phyloP scores from a whole-genome alignment of 2,797 vertebrate genomes.

The Eospalax fontanierii region DNA sequence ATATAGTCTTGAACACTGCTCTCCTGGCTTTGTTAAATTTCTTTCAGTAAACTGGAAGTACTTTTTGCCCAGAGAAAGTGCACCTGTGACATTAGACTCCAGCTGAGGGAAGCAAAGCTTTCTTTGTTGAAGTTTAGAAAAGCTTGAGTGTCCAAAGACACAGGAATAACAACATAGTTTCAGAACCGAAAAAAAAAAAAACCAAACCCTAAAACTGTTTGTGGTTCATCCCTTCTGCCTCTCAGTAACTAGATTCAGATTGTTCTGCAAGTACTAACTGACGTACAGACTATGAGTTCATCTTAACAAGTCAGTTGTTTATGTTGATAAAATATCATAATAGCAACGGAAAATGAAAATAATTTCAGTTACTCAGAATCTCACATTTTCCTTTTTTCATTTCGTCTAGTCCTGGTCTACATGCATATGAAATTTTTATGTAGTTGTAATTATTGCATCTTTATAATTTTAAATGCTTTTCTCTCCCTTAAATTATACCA shows the following conservation, averaged over 20 bases:
- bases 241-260: neutral
- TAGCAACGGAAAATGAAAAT: constrained; percentile 41
- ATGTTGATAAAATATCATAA: constrained; percentile 36
- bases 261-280: constrained; percentile 5
- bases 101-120: constrained; percentile 56
- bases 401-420: constrained; percentile 34
- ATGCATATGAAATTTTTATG: constrained; percentile 67
- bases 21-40: constrained; percentile 53
- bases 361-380: constrained; percentile 32
- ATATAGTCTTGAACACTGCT: constrained; percentile 56
- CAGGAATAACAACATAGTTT: constrained; percentile 39
- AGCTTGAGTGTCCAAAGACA: constrained; percentile 16
- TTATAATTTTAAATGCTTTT: constrained; percentile 74
- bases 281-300: constrained; percentile 6
- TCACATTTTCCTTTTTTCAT: constrained; percentile 60
- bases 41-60: constrained; percentile 31
- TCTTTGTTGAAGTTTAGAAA: constrained; percentile 57
- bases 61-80: constrained; percentile 47
- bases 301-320: constrained; percentile 39
- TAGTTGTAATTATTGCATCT: constrained; percentile 75
- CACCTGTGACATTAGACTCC: constrained; percentile 68
- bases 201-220: neutral
- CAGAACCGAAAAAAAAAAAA: neutral
- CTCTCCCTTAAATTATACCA: constrained; percentile 69
- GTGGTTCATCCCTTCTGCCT: neutral